Evolutionary conservation across 2,888 invertebrate species (phyloP).

Genomic region (Lissonota sp.): DNA sequence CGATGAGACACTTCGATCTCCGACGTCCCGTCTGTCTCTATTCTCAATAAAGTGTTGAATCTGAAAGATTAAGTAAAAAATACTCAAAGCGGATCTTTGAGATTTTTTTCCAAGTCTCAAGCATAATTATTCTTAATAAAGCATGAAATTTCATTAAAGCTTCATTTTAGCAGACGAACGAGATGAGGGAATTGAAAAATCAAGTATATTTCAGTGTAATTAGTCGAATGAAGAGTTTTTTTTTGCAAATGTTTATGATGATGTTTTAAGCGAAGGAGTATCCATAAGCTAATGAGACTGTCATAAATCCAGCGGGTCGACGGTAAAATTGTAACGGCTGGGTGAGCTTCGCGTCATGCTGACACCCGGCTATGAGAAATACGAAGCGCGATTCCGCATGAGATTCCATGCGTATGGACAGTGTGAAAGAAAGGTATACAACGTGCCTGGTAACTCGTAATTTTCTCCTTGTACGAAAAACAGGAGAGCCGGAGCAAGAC

Average conservation of each 20-base stretch:
- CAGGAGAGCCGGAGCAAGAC: constrained; percentile 57
- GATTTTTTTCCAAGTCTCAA: too few relatives aligned
- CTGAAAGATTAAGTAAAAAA: too few relatives aligned
- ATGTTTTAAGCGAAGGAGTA: not conserved
- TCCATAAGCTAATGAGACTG: constrained; percentile 44
- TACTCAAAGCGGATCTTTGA: too few relatives aligned
- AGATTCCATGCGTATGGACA: constrained; percentile 20
- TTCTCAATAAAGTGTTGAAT: too few relatives aligned
- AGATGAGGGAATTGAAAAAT: too few relatives aligned
- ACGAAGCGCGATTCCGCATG: constrained; percentile 32
- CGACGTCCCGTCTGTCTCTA: too few relatives aligned
- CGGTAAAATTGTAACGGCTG: constrained; percentile 39
- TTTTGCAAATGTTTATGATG: not conserved
- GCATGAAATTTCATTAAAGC: too few relatives aligned
- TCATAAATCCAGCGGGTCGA: constrained; percentile 45
- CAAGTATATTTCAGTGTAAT: not conserved
- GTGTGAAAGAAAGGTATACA: constrained; percentile 45
- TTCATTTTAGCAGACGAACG: too few relatives aligned
- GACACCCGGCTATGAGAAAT: constrained; percentile 21
- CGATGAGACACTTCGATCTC: too few relatives aligned
- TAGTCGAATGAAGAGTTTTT: not conserved
- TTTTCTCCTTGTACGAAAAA: constrained; percentile 57
- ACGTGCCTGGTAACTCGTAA: constrained; percentile 49
- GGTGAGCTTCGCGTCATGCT: constrained; percentile 31
- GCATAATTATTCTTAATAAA: too few relatives aligned